Evolutionary conservation across 2,797 vertebrate species (phyloP).

Genomic region (Heterohyrax brucei): DNA sequence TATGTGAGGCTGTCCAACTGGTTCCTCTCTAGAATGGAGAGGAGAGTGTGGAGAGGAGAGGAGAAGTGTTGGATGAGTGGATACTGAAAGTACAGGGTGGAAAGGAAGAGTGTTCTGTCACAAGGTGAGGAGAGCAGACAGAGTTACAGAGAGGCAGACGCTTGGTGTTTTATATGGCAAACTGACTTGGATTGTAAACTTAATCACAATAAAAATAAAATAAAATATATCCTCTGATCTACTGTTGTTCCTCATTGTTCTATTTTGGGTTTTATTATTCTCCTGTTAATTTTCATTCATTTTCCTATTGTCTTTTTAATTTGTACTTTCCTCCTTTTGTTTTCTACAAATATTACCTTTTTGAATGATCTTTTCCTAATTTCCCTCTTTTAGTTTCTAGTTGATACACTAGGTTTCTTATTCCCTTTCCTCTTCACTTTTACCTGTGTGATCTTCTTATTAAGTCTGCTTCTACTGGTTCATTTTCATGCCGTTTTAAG

Average conservation of each 20-base stretch:
- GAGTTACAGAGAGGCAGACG: no score
- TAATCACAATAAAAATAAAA: no score
- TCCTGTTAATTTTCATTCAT: not conserved
- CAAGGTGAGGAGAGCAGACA: no score
- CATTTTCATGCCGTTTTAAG: conserved; percentile 67
- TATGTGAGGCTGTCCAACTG: no score
- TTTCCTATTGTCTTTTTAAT: not conserved
- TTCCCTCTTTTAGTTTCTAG: conserved; percentile 3
- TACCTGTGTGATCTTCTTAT: conserved; percentile 56
- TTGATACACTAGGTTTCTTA: not conserved
- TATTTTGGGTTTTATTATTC: not conserved
- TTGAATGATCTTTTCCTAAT: not conserved
- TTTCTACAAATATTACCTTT: not conserved
- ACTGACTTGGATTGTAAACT: no score
- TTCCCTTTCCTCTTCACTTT: conserved; percentile 71
- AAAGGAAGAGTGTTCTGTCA: no score
- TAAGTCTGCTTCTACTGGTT: conserved; percentile 14
- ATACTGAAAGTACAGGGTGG: no score
- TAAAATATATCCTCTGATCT: not conserved
- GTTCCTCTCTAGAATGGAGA: no score
- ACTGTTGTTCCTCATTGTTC: conserved; percentile 12
- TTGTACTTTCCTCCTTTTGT: conserved; percentile 1
- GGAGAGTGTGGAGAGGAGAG: no score
- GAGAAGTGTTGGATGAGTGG: no score
- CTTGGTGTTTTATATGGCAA: no score